Evolutionary conservation across 37 sponge, comb jelly and placozoan species (phyloP).

Genomic region (Spongilla lacustris): DNA sequence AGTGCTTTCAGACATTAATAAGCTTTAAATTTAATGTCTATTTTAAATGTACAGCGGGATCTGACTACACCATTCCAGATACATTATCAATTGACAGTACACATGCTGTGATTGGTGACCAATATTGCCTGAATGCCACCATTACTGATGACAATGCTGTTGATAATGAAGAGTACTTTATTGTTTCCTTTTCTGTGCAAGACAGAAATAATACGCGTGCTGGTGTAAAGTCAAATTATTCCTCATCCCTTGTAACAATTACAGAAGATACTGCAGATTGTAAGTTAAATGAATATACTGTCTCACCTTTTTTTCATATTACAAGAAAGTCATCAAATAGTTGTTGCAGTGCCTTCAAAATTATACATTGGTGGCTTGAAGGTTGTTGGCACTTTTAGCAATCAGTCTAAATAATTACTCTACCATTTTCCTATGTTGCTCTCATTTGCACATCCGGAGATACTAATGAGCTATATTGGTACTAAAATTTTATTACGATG

Average conservation of each 20-base stretch:
- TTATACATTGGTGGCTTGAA: no score
- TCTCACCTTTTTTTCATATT: neutral
- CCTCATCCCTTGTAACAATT: neutral
- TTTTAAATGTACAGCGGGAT: neutral
- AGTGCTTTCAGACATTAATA: neutral
- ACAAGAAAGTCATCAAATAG: no score
- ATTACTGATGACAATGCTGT: neutral
- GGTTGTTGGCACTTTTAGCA: no score
- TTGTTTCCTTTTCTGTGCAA: neutral
- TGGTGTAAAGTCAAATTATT: neutral
- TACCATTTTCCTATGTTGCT: no score
- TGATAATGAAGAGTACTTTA: neutral
- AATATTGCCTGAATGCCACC: neutral
- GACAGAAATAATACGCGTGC: neutral
- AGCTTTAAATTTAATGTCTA: neutral
- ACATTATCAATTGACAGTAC: neutral
- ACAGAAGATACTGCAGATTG: neutral
- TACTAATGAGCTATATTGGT: no score
- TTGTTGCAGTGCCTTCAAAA: no score
- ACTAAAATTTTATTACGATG: no score
- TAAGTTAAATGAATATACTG: neutral
- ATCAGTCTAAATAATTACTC: no score
- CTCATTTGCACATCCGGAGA: no score
- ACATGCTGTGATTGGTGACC: neutral
- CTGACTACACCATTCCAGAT: neutral